phyloP scores from a whole-genome alignment of 2,797 vertebrate species.

The Corythornis leucogaster region DNA sequence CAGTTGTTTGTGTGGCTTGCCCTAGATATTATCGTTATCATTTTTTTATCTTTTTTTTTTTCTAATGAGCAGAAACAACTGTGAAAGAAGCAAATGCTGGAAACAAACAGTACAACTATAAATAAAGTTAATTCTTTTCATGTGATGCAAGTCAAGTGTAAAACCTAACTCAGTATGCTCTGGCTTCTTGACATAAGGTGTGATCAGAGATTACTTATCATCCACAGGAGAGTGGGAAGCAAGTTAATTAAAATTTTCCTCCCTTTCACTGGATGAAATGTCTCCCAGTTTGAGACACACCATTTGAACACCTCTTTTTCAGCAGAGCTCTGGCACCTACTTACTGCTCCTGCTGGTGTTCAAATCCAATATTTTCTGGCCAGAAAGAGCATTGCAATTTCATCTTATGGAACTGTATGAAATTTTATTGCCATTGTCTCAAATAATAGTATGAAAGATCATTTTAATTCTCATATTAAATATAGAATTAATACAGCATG shows the following conservation, averaged over 20 bases:
- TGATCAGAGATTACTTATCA: slow-evolving; percentile 77
- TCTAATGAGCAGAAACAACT: slow-evolving; percentile 56
- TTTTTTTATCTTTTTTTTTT: not conserved
- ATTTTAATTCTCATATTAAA: not conserved
- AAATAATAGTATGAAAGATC: not conserved
- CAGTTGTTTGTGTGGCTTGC: slow-evolving; percentile 49
- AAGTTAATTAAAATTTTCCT: slow-evolving; percentile 80
- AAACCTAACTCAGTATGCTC: slow-evolving; percentile 52
- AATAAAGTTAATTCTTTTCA: slow-evolving; percentile 72
- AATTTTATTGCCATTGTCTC: slow-evolving; percentile 4
- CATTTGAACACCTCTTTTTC: slow-evolving; percentile 39
- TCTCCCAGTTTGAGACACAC: slow-evolving; percentile 63
- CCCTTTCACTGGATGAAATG: slow-evolving; percentile 62
- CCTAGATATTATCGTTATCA: slow-evolving; percentile 57
- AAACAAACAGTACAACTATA: slow-evolving; percentile 65
- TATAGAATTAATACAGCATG: not conserved
- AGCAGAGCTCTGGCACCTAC: slow-evolving; percentile 23
- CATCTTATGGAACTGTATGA: not conserved
- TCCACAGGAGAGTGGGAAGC: slow-evolving; percentile 74
- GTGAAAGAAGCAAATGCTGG: slow-evolving; percentile 53
- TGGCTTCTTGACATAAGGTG: slow-evolving; percentile 74
- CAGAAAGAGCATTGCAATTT: not conserved
- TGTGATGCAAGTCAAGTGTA: slow-evolving; percentile 57
- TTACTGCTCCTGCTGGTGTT: slow-evolving; percentile 11
- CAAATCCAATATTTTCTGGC: slow-evolving; percentile 31